Evolutionary conservation across 2,797 vertebrate species (phyloP).

Genomic region (Sebastes ruberrimus): DNA sequence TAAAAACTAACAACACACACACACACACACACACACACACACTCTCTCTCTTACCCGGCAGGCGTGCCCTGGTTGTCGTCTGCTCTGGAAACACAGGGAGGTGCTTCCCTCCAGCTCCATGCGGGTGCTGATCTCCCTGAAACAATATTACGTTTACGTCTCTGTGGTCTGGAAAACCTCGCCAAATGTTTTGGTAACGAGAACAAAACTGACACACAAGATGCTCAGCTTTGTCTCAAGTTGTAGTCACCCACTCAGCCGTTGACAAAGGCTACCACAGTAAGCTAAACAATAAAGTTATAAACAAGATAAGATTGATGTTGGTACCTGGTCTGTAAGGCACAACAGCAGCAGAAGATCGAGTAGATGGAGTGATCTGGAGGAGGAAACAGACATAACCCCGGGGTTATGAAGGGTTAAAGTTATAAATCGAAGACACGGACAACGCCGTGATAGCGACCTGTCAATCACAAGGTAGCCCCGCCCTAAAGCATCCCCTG

Average conservation of each 20-base stretch:
- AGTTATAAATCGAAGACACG: too few relatives aligned
- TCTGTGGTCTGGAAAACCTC: background rate
- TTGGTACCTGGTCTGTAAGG: constrained; percentile 81
- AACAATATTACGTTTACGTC: background rate
- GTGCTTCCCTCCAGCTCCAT: constrained; percentile 52
- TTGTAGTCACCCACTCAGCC: too few relatives aligned
- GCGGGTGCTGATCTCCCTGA: constrained; percentile 67
- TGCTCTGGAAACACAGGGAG: constrained; percentile 56
- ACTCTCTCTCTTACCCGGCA: constrained; percentile 39
- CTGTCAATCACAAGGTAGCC: too few relatives aligned
- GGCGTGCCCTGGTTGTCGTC: constrained; percentile 36
- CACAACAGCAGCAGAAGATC: constrained; percentile 87
- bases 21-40: background rate
- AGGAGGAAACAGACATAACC: background rate
- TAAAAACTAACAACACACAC: background rate
- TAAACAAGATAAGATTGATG: too few relatives aligned
- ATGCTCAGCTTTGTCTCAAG: background rate
- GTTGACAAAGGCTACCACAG: too few relatives aligned
- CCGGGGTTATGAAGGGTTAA: too few relatives aligned
- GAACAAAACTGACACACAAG: background rate
- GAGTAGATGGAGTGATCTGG: constrained; percentile 86
- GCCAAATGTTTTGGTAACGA: background rate
- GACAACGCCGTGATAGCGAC: too few relatives aligned
- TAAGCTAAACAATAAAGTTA: too few relatives aligned
- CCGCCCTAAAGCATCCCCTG: too few relatives aligned